Conservation (phyloP, 1,140 invertebrate species). For the Pseudomyrmex cubaensis region DNA sequence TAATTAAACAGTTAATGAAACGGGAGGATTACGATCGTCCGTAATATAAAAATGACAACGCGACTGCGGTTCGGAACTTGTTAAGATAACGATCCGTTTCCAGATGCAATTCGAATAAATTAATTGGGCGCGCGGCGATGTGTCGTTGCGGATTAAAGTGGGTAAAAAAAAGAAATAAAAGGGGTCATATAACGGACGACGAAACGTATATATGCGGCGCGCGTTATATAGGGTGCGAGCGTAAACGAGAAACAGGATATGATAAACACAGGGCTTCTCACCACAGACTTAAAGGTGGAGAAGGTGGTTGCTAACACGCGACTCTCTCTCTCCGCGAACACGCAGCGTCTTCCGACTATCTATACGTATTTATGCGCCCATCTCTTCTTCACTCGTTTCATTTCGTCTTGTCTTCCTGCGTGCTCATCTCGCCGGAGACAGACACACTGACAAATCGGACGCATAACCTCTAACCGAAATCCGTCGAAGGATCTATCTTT, state of each 20-base stretch:
- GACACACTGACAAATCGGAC: constrained; percentile 13
- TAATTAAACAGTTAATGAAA: constrained; percentile 8
- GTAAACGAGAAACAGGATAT: constrained; percentile 79
- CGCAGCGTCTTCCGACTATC: constrained; percentile 50
- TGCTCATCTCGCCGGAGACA: background rate
- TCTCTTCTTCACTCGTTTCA: background rate
- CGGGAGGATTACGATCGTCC: background rate
- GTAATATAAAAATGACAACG: background rate
- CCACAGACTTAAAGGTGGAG: constrained; percentile 81
- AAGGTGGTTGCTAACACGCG: constrained; percentile 75
- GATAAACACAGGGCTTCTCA: constrained; percentile 81
- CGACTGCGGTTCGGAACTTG: constrained; percentile 8
- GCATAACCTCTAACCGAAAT: background rate
- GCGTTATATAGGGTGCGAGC: constrained; percentile 63
- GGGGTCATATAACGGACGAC: background rate
- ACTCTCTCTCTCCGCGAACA: constrained; percentile 62
- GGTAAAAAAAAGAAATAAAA: constrained; percentile 12
- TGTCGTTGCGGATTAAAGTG: background rate
- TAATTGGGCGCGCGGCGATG: background rate
- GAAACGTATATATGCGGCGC: constrained; percentile 8
- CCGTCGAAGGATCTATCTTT: background rate
- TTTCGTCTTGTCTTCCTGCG: background rate
- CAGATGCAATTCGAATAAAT: constrained; percentile 9
- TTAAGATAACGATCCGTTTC: constrained; percentile 25
- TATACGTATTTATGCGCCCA: background rate